These are phyloP conservation scores for Cheilosia variabilis DNA, from an alignment of 2,888 invertebrate species.

Conservation along the genomic window DNA sequence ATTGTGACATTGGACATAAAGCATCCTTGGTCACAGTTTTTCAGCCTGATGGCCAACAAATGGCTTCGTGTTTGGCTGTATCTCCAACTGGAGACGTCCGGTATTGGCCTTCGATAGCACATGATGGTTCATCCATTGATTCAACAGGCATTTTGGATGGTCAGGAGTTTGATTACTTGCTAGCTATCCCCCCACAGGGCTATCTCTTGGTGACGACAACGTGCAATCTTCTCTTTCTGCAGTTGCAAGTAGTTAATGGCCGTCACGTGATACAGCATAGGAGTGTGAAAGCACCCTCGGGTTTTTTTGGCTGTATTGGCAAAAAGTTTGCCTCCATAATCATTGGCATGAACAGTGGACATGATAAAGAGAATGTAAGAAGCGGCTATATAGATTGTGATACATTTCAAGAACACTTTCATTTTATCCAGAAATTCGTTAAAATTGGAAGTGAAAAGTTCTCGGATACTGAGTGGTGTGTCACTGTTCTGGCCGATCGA, in stretches of 20 bases:
- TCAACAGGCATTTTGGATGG: constrained; percentile 93
- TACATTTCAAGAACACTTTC: neutral
- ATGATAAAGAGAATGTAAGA: constrained; percentile 82
- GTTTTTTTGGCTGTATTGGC: constrained; percentile 94
- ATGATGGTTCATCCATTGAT: constrained; percentile 94
- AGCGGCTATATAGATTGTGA: neutral
- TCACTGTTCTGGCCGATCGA: constrained; percentile 91
- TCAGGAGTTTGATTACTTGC: constrained; percentile 92
- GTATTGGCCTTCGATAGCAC: constrained; percentile 95
- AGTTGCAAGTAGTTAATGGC: constrained; percentile 87
- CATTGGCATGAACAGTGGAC: constrained; percentile 82
- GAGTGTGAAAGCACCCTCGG: constrained; percentile 89
- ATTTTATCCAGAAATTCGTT: constrained; percentile 85
- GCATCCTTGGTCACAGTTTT: constrained; percentile 92
- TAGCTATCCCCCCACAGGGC: constrained; percentile 88
- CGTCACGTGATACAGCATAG: constrained; percentile 88
- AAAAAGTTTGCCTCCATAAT: constrained; percentile 85
- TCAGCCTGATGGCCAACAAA: constrained; percentile 85
- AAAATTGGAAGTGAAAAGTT: constrained; percentile 86
- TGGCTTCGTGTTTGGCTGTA: constrained; percentile 94
- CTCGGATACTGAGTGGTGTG: constrained; percentile 84
- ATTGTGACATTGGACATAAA: constrained; percentile 95
- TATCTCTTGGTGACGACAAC: constrained; percentile 96
- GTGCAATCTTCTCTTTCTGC: constrained; percentile 91
- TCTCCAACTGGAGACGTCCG: constrained; percentile 96